These are phyloP conservation scores for Otis tarda DNA, from an alignment of 2,113 vertebrate species.

Conservation along the genomic window DNA sequence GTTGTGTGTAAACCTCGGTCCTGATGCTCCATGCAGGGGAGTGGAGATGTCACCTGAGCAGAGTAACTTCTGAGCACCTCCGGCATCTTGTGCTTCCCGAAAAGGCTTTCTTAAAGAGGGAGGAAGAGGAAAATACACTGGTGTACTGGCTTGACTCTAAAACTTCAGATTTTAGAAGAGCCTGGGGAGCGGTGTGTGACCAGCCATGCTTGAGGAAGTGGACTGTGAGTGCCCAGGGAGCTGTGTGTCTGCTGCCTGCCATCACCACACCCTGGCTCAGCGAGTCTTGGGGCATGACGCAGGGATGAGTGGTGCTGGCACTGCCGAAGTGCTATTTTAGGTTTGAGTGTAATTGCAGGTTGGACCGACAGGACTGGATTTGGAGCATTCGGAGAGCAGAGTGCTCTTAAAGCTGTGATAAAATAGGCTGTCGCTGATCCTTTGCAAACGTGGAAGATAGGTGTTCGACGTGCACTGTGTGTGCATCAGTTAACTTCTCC, in stretches of 20 bases:
- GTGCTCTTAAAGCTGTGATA: background rate
- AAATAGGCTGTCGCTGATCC: background rate
- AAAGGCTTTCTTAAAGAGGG: background rate
- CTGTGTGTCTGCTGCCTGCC: background rate
- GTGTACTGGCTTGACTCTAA: background rate
- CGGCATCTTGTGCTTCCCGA: background rate
- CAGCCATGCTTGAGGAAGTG: background rate
- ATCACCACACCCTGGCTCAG: background rate
- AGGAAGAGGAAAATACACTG: background rate
- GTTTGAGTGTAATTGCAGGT: conserved; percentile 10
- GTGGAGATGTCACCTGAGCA: background rate
- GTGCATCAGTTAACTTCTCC: background rate
- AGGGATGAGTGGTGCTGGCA: background rate
- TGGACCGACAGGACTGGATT: background rate
- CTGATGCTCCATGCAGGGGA: background rate
- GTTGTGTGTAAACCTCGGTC: background rate
- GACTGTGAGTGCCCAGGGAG: background rate
- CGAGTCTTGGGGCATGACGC: background rate
- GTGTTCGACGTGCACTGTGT: rapidly evolving
- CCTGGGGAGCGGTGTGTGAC: background rate
- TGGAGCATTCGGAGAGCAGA: background rate
- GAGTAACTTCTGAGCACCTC: background rate
- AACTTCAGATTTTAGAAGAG: conserved; percentile 15
- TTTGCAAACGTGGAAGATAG: background rate
- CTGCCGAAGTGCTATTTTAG: background rate